A percentile compares a stretch with the other conserved stretches of the same genome.
These are phyloP conservation scores for Listronotus oregonensis DNA, from an alignment of 1,140 invertebrate species.

Conservation along the genomic window DNA sequence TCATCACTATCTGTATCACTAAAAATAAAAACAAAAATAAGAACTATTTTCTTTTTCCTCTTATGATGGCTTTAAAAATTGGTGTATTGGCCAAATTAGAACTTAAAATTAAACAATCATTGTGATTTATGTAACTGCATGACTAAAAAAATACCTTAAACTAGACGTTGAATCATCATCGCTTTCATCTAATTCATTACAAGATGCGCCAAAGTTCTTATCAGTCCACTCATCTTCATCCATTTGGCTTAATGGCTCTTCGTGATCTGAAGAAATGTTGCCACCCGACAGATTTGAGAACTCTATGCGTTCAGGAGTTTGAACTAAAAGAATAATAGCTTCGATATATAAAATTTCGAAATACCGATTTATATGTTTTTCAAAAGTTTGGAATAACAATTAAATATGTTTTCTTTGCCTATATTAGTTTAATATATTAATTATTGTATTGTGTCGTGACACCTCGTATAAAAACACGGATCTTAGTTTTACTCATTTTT, in stretches of 20 bases:
- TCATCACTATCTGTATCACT: slow-evolving; percentile 65
- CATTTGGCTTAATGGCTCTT: slow-evolving; percentile 78
- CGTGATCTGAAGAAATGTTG: slow-evolving; percentile 67
- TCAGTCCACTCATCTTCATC: slow-evolving; percentile 94
- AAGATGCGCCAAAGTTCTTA: slow-evolving; percentile 81
- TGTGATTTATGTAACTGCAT: too few relatives aligned
- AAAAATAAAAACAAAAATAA: slow-evolving; percentile 14
- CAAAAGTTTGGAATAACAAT: too few relatives aligned
- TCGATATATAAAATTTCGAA: neutral
- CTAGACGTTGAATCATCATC: slow-evolving; percentile 64
- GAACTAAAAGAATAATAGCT: slow-evolving; percentile 48
- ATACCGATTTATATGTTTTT: too few relatives aligned
- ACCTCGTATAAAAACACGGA: too few relatives aligned
- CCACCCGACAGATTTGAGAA: slow-evolving; percentile 70
- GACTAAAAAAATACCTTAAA: slow-evolving; percentile 39
- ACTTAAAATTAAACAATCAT: too few relatives aligned
- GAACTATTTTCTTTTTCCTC: slow-evolving; percentile 26
- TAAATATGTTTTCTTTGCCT: too few relatives aligned
- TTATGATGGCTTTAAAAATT: too few relatives aligned
- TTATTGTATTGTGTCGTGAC: too few relatives aligned
- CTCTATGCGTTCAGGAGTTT: slow-evolving; percentile 84
- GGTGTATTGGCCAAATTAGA: too few relatives aligned
- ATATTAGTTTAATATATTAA: too few relatives aligned
- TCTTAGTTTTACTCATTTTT: too few relatives aligned
- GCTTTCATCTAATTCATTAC: slow-evolving; percentile 70